Base-by-base conservation (phyloP, 2,888 invertebrate genomes). In the Hirudinaria manillensis region DNA sequence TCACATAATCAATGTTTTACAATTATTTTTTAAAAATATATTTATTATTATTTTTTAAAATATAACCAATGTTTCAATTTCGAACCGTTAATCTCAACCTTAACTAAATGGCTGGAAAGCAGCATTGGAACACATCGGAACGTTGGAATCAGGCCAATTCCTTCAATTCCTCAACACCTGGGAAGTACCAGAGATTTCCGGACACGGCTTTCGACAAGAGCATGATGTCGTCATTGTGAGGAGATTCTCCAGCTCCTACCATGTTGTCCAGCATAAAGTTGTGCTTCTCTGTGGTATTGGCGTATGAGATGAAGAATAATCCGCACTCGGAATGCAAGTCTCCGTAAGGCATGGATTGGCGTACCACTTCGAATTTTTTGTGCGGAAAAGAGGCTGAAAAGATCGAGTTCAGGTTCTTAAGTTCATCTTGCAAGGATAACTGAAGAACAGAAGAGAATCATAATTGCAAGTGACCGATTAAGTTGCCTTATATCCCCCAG, bases 111-210 rank as follows among this genome's bases (percentile, higher is more conserved):
- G n/a, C 10, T 21, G 24, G n/a, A 19, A 61, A 2, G 13, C 13
- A 13, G 3, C 13, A 56, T 4, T 61, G 24, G n/a, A 61, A 27
- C 61, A 24, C 10, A 13, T 53, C 53, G 24, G 61, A 27, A 21
- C 6, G n/a, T 10, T 61, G 61, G 29, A 53, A 29, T 68, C 36
- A 68, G 1, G 3, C 21, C 29, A 84, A 76, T 67, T 81, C 81
- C 75, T 79, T 81, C 36, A 85, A 80, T 74, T 84, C 83, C 6
- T 79, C 79, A 3, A 74, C 79, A 7, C 84, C 83, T 16, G 85
- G 85, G 80, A 85, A 85, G 78, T 85, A 85, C 84, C 84, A 85
- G 80, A 84, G 85, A 6, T 82, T 84, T 56, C 84, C 83, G 74
- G 82, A 81, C 29, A 82, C 79, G 76, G 84, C 84, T 72, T 78